These are phyloP conservation scores for Propithecus deckenii DNA, from an alignment of 2,797 vertebrate genomes.

Conservation along the genomic window DNA sequence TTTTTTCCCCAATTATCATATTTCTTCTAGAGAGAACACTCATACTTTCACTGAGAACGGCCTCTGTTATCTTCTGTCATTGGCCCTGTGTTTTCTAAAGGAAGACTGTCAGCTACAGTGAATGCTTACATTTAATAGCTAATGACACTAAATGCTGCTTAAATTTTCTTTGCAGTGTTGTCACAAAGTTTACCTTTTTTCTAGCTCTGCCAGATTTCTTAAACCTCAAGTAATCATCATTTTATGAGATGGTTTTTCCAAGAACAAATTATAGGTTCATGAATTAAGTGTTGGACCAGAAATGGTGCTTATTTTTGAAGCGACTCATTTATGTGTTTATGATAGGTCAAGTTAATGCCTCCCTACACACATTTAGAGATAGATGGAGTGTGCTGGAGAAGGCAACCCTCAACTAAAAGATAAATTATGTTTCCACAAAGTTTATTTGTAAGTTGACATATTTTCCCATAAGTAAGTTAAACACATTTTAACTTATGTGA, in stretches of 20 bases:
- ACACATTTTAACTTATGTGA: background rate
- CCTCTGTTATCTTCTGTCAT: constrained; percentile 82
- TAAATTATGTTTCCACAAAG: background rate
- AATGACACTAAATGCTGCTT: constrained; percentile 79
- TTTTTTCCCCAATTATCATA: constrained; percentile 84
- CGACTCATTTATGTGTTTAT: background rate
- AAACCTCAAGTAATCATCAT: constrained; percentile 57
- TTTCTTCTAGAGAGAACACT: constrained; percentile 84
- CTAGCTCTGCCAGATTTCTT: constrained; percentile 31
- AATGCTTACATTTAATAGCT: constrained; percentile 82
- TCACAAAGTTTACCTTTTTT: constrained; percentile 81
- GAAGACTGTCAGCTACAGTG: constrained; percentile 72
- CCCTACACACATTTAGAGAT: background rate
- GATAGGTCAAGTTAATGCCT: background rate
- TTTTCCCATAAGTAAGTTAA: background rate
- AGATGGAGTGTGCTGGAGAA: background rate
- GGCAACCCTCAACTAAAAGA: background rate
- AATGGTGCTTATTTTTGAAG: constrained; percentile 41
- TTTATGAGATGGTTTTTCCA: constrained; percentile 61
- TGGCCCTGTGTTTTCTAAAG: constrained; percentile 53
- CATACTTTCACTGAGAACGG: constrained; percentile 81
- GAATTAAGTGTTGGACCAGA: constrained; percentile 61
- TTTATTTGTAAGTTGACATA: background rate
- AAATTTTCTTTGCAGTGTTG: constrained; percentile 82
- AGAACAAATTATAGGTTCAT: constrained; percentile 60